phyloP scores from a whole-genome alignment of 2,888 invertebrate species.

The Cryptosula pallasiana region DNA sequence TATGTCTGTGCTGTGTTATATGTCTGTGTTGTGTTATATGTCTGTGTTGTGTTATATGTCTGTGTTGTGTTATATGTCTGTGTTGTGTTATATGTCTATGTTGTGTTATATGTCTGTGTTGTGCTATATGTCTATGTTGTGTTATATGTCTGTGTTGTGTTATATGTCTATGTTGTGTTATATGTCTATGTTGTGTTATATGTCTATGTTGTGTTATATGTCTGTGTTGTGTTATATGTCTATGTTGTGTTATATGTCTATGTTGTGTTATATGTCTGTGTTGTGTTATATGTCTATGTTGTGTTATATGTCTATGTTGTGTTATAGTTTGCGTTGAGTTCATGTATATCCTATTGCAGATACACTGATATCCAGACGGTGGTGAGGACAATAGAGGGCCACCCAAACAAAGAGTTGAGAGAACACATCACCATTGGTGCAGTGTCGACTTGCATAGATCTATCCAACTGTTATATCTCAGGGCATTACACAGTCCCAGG shows the following conservation, averaged over 20 bases:
- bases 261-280: no score
- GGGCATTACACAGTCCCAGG: constrained; percentile 35
- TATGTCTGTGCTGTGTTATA: background rate
- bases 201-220: background rate
- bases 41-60: no score
- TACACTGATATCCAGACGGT: constrained; percentile 42
- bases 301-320: background rate
- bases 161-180: background rate
- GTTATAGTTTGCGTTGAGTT: background rate
- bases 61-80: no score
- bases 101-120: no score
- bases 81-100: no score
- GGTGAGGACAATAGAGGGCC: constrained; percentile 37
- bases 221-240: background rate
- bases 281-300: background rate
- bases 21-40: no score
- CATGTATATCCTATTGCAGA: constrained; percentile 31
- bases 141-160: background rate
- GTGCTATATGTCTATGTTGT: background rate
- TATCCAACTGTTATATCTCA: constrained; percentile 35
- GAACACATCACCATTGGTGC: constrained; percentile 39
- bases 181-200: background rate
- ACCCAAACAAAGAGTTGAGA: constrained; percentile 39
- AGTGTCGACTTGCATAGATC: constrained; percentile 45
- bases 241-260: no score